Conservation (phyloP, 2,113 vertebrate genomes). For the Aegotheles bennettii region DNA sequence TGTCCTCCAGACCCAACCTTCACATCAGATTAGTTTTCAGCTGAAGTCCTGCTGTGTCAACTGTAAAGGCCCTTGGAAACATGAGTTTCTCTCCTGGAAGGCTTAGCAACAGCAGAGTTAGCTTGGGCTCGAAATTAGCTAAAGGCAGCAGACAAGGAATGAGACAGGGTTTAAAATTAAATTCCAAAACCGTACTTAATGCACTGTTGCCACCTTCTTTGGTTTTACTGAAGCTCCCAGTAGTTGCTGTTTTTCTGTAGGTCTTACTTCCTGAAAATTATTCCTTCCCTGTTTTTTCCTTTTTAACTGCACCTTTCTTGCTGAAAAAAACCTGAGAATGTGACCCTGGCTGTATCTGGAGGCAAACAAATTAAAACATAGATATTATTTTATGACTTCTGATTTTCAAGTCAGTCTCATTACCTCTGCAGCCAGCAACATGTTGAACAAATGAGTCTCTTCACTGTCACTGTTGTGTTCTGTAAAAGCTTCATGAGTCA, state of each 20-base stretch:
- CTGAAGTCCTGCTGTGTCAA: not conserved
- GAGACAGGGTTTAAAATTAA: not conserved
- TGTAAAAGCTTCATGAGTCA: not conserved
- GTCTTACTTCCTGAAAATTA: not conserved
- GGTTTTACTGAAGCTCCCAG: not conserved
- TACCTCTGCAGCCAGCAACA: not conserved
- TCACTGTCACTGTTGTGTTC: not conserved
- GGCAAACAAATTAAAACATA: not conserved
- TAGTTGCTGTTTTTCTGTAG: not conserved
- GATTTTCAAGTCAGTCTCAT: not conserved
- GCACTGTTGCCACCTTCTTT: not conserved
- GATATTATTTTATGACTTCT: not conserved
- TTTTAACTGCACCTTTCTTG: not conserved
- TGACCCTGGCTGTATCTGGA: not conserved
- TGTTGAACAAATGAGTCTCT: not conserved
- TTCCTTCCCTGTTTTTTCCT: not conserved
- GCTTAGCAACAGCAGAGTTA: not conserved
- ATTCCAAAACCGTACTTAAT: not conserved
- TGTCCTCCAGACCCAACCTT: not conserved
- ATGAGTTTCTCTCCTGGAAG: not conserved
- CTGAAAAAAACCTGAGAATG: not conserved
- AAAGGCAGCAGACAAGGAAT: not conserved
- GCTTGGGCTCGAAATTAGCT: not conserved
- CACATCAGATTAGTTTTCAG: constrained; percentile 42
- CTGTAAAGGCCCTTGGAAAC: not conserved